Percentiles rank a stretch among this genome's conserved stretches.
Evolutionary conservation across 1,140 invertebrate species (phyloP).

Genomic region (Bombus confusus): DNA sequence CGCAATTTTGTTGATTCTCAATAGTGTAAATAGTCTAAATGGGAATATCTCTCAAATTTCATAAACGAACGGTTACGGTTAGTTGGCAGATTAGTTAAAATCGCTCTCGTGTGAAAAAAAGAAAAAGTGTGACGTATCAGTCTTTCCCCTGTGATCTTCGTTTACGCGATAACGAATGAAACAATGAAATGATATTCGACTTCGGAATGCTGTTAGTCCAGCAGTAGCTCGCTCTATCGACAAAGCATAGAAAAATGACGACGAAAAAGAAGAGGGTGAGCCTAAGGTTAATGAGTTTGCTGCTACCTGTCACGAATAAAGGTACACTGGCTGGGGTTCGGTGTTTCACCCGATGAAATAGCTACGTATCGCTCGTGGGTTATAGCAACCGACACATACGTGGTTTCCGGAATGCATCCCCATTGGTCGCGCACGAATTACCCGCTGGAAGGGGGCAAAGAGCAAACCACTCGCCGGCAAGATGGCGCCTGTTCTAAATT

Average conservation of each 20-base stretch:
- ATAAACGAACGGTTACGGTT: too few species aligned
- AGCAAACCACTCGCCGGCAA: slow-evolving; percentile 78
- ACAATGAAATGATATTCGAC: not conserved
- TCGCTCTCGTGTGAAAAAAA: too few species aligned
- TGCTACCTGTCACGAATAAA: slow-evolving; percentile 64
- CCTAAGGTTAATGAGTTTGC: slow-evolving; percentile 71
- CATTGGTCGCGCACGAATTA: slow-evolving; percentile 77
- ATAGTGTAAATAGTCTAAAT: rapidly evolving
- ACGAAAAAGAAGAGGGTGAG: slow-evolving; percentile 6
- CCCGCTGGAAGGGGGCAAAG: slow-evolving; percentile 76
- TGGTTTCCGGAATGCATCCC: slow-evolving; percentile 74
- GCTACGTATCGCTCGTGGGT: slow-evolving; percentile 57
- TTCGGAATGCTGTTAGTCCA: not conserved
- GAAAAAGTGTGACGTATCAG: too few species aligned
- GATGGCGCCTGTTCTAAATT: slow-evolving; percentile 82
- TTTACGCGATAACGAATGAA: not conserved
- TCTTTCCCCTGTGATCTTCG: too few species aligned
- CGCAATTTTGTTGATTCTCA: too few species aligned
- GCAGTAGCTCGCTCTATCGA: not conserved
- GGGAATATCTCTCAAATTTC: too few species aligned
- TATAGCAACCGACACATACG: slow-evolving; percentile 59
- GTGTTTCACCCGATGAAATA: slow-evolving; percentile 56
- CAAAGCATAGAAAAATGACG: not conserved
- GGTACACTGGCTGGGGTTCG: slow-evolving; percentile 48
- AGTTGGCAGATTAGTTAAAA: too few species aligned